Evolutionary conservation across 2,113 vertebrate genomes (phyloP).

Genomic region (Tychaedon coryphoeus): DNA sequence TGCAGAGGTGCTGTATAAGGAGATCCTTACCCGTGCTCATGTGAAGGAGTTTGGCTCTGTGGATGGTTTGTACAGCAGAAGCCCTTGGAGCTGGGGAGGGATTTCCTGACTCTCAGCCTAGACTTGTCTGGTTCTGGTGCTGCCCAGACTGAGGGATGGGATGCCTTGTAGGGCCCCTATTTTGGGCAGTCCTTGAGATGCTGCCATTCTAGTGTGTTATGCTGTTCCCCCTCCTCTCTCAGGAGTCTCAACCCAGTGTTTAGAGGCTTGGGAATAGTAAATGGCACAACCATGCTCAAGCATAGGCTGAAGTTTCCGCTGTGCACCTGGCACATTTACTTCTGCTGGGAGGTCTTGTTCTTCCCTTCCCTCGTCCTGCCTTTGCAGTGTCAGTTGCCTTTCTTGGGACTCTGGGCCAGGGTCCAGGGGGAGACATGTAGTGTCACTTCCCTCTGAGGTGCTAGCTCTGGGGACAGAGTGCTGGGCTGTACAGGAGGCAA

Average conservation of each 20-base stretch:
- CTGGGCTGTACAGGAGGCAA: neutral
- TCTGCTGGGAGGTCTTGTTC: neutral
- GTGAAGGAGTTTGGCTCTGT: constrained; percentile 98
- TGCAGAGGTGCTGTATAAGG: constrained; percentile 95
- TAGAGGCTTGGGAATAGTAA: neutral
- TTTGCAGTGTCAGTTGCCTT: neutral
- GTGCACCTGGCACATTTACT: neutral
- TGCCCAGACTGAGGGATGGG: neutral
- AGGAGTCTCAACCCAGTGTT: neutral
- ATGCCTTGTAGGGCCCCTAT: neutral
- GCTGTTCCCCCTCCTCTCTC: neutral
- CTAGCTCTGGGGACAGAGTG: neutral
- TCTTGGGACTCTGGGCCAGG: neutral
- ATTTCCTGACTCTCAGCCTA: neutral
- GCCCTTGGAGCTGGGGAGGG: neutral
- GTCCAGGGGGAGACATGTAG: neutral
- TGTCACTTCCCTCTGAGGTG: neutral
- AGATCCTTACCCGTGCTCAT: constrained; percentile 95
- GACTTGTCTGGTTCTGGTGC: neutral
- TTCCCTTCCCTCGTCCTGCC: neutral
- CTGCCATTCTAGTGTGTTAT: neutral
- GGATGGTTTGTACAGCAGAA: constrained; percentile 83
- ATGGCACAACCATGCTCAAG: neutral
- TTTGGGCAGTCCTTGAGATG: neutral
- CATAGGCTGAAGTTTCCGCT: neutral